Evolutionary conservation across 2,113 vertebrate species (phyloP), one percentile per base, ranked within the genome.

Genomic region (Carassius gibelio): DNA sequence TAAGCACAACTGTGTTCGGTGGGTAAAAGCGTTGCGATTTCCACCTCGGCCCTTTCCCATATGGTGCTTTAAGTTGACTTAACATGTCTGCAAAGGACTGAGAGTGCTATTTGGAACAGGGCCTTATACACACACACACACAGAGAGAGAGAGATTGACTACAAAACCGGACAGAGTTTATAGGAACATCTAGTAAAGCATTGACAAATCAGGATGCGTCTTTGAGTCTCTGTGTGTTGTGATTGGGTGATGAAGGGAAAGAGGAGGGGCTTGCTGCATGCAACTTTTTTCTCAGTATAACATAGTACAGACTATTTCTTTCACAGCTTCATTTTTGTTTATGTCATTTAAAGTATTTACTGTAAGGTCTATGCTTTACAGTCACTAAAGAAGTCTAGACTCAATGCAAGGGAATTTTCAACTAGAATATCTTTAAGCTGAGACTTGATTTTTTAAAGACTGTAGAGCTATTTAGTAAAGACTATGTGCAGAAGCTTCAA

Each of bases 211-310:
- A 69, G 19, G 7, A 19, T 84, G 14, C 23, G 5, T 72, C 64
- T 72, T 85, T 36, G 30, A 78, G 34, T 61, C 15, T 77, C 68
- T 83, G n/a, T 76, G 48, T 71, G 64, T 42, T 75, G 61, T 85
- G 69, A 80, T 74, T 81, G 78, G 76, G 10, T 48, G 50, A 38
- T 26, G 23, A 23, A 26, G 50, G 57, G 71, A 78, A 75, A 50
- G 42, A 38, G 75, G 45, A 5, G 88, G 82, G 89, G 82, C 75
- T 83, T 89, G 89, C 86, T 90, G 90, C 93, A 94, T 93, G 30
- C 30, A 38, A 38, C 38, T 38, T 38, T 38, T 38, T 38, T 38
- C 38, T 38, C 42, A 42, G 42, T 42, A 42, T 42, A 42, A 42
- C 8, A 42, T 42, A 1, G 42, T 8, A 8, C 45, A 45, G 45